Percentiles rank a stretch among this genome's conserved stretches.
Evolutionary conservation across 2,797 vertebrate species (phyloP).

Genomic region (Urocyon cinereoargenteus): DNA sequence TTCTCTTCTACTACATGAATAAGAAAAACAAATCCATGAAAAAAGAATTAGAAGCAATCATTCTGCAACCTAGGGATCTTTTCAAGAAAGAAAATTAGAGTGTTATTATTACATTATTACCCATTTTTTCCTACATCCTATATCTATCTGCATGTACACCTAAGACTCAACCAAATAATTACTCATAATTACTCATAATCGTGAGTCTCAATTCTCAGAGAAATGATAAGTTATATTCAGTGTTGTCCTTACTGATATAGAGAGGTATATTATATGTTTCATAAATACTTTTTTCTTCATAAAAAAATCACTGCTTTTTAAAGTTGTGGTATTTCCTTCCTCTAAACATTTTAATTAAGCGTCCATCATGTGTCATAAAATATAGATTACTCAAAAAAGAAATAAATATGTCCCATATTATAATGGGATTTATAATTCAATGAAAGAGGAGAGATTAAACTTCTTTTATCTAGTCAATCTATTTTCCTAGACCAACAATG

Average conservation of each 20-base stretch:
- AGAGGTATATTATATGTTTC: not conserved
- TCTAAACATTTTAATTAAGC: constrained; percentile 16
- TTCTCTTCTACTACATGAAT: constrained; percentile 18
- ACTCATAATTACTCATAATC: not conserved
- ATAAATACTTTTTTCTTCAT: not conserved
- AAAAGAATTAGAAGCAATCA: constrained; percentile 47
- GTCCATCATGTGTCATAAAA: not conserved
- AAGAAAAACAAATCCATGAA: constrained; percentile 14
- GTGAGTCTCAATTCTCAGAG: not conserved
- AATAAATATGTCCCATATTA: not conserved
- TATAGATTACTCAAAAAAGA: constrained; percentile 29
- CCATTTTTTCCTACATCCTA: no score
- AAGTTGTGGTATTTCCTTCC: not conserved
- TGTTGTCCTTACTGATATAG: not conserved
- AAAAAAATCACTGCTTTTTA: not conserved
- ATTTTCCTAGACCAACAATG: not conserved
- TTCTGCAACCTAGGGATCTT: not conserved
- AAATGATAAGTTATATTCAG: not conserved
- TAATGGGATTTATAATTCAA: not conserved
- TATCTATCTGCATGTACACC: no score
- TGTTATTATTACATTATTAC: no score
- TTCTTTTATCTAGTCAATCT: not conserved
- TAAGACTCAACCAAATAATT: not conserved
- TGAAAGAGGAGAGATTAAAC: not conserved
- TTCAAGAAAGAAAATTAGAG: constrained; percentile 15